A percentile compares a stretch with the other conserved stretches of the same genome.
These are phyloP conservation scores for Bombus terrestris DNA, from an alignment of 1,140 invertebrate genomes.

Conservation along the genomic window DNA sequence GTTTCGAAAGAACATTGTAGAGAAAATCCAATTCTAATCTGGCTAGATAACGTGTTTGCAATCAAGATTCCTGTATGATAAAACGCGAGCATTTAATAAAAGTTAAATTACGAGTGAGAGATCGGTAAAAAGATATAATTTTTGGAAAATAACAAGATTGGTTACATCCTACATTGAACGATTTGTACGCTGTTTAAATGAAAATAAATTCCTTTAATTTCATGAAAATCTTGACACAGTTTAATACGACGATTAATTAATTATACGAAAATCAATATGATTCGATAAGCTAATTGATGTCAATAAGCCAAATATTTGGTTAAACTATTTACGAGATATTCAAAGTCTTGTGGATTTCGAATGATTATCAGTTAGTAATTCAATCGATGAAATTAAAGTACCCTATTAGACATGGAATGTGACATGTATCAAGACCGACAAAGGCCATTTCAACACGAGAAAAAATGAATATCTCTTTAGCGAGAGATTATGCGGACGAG, in stretches of 20 bases:
- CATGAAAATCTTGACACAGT: not conserved
- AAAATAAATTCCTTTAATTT: not conserved
- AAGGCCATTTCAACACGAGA: not conserved
- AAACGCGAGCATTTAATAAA: not conserved
- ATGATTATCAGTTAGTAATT: not conserved
- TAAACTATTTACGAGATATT: not conserved
- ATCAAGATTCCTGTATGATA: not conserved
- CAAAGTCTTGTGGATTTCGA: not conserved
- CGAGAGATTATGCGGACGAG: not conserved
- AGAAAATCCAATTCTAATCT: not conserved
- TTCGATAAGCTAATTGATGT: not conserved
- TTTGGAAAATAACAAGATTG: not conserved
- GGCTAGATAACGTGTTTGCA: not conserved
- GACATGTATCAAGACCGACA: not conserved
- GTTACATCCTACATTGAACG: not conserved
- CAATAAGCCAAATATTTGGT: not conserved
- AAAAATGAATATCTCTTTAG: not conserved
- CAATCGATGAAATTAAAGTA: not conserved
- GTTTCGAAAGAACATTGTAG: not conserved
- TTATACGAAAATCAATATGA: not conserved
- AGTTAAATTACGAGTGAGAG: not conserved
- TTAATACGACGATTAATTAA: not conserved
- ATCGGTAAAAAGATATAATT: not conserved
- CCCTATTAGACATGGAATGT: not conserved
- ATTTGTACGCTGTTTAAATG: too few species aligned